Evolutionary conservation across 2,797 vertebrate species (phyloP).

Genomic region (Malacoctenus gilli): DNA sequence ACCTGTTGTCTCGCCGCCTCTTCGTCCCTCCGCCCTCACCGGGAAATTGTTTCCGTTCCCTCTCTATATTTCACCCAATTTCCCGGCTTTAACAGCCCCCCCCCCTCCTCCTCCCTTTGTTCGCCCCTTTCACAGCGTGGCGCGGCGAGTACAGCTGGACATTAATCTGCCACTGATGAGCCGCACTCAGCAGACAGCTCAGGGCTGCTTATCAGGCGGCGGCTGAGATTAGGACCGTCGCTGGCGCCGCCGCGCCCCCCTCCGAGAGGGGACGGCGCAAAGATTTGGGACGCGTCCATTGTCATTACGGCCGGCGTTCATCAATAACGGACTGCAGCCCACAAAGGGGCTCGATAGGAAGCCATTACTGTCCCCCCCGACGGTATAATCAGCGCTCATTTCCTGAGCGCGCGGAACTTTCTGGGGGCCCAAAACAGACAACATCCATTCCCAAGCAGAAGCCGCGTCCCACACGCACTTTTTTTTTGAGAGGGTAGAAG

Average conservation of each 20-base stretch:
- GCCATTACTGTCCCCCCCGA: too few relatives aligned
- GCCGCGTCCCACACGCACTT: too few relatives aligned
- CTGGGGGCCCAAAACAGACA: too few relatives aligned
- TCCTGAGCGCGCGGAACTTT: too few relatives aligned
- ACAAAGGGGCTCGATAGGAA: too few relatives aligned
- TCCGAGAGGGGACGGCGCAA: conserved; percentile 17
- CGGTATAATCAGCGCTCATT: too few relatives aligned
- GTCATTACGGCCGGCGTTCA: conserved; percentile 12
- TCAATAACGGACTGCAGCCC: background rate
- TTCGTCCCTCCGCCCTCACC: conserved; percentile 30
- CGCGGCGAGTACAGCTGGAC: conserved; percentile 56
- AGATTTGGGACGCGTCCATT: conserved; percentile 19
- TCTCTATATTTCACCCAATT: conserved; percentile 45
- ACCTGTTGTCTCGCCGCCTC: conserved; percentile 40
- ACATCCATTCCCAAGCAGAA: too few relatives aligned
- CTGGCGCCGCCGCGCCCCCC: conserved; percentile 27
- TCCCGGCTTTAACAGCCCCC: conserved; percentile 36
- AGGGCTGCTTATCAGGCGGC: conserved; percentile 54
- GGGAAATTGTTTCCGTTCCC: conserved; percentile 24
- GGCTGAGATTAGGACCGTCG: conserved; percentile 54
- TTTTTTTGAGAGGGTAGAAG: too few relatives aligned
- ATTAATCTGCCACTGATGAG: conserved; percentile 73
- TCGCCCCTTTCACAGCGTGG: conserved; percentile 38
- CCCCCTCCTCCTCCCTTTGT: too few relatives aligned
- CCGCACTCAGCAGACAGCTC: conserved; percentile 49